These are phyloP conservation scores for Caenorhabditis doughertyi DNA, from an alignment of 2,888 invertebrate genomes.

Conservation along the genomic window DNA sequence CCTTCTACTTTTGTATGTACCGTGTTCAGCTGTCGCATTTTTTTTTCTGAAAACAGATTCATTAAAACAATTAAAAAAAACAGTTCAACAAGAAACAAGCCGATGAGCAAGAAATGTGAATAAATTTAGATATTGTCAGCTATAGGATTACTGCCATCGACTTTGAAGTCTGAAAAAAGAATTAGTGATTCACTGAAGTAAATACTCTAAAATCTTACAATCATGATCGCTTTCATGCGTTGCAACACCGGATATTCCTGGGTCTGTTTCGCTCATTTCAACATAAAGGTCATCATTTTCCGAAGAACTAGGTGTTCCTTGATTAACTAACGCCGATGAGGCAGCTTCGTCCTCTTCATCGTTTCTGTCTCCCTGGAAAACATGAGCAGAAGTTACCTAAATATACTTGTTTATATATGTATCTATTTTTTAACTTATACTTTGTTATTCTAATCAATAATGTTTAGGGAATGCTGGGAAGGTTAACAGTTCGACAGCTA, in stretches of 20 bases:
- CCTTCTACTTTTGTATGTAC: background rate
- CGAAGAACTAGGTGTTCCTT: background rate
- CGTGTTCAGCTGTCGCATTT: slow-evolving; percentile 47
- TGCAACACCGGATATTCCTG: background rate
- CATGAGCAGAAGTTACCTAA: too few species aligned
- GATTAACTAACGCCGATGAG: background rate
- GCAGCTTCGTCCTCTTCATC: background rate
- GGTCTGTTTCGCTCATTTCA: background rate
- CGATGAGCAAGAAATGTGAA: background rate
- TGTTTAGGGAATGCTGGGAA: slow-evolving; percentile 52
- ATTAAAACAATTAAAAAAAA: slow-evolving; percentile 11
- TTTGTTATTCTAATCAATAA: background rate
- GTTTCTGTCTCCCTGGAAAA: background rate
- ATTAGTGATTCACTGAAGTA: background rate
- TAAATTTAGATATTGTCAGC: background rate
- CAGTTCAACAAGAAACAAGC: background rate
- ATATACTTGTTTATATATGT: too few species aligned
- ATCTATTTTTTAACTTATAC: too few species aligned
- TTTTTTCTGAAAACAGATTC: slow-evolving; percentile 31
- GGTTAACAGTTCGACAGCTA: slow-evolving; percentile 27
- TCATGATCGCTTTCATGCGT: background rate
- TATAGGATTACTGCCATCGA: background rate
- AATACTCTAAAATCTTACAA: background rate
- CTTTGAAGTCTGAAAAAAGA: background rate
- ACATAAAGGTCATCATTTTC: background rate